Conservation (phyloP, 2,888 invertebrate species). For the Oscheius sp. region DNA sequence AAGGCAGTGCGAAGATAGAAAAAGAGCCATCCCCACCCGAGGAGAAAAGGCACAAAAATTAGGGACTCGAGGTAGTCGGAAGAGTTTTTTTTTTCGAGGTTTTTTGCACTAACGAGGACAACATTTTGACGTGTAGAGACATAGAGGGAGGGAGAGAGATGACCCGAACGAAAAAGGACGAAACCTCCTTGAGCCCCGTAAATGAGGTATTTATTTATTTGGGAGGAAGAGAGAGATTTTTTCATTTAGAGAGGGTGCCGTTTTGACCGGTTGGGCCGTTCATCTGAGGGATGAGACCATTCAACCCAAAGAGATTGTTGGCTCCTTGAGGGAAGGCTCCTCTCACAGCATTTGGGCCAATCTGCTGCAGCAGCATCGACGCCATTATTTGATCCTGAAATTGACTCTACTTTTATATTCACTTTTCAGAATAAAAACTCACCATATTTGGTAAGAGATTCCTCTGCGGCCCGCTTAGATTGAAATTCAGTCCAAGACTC, state of each 20-base stretch:
- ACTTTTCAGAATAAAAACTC: neutral
- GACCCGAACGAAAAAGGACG: conserved; percentile 16
- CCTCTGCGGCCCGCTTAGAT: neutral
- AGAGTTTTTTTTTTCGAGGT: conserved; percentile 21
- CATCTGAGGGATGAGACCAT: conserved; percentile 7
- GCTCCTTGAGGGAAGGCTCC: neutral
- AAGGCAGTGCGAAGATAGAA: neutral
- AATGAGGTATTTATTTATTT: too few species aligned
- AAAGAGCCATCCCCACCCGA: conserved; percentile 17
- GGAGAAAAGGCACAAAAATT: conserved; percentile 12
- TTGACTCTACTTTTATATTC: too few species aligned
- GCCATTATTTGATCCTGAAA: conserved; percentile 15
- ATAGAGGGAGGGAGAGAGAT: neutral
- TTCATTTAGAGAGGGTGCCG: conserved; percentile 18
- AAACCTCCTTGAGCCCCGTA: too few species aligned
- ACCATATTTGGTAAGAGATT: neutral
- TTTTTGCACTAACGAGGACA: conserved; percentile 13
- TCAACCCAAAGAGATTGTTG: neutral
- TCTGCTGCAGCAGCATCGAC: conserved; percentile 14
- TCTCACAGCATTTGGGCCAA: neutral
- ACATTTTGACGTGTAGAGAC: too few species aligned
- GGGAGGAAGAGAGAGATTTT: conserved; percentile 3
- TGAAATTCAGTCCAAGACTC: neutral
- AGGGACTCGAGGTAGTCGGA: conserved; percentile 14
- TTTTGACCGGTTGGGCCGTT: conserved; percentile 20